phyloP scores from a whole-genome alignment of 2,797 vertebrate species.

The Muscicapa striata region DNA sequence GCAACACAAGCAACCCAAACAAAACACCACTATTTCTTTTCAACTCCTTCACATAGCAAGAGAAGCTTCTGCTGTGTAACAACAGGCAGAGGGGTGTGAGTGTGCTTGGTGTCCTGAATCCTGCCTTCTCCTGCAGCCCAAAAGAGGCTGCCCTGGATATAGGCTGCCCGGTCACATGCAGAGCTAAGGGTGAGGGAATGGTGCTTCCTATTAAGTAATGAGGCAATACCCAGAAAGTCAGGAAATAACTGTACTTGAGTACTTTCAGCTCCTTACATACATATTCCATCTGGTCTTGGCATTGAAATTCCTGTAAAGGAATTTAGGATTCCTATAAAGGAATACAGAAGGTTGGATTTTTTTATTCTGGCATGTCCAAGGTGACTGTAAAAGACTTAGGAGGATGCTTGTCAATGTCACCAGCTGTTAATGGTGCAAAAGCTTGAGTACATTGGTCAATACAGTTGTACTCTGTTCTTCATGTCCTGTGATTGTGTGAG shows the following conservation, averaged over 20 bases:
- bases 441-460: background rate
- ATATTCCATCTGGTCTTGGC: background rate
- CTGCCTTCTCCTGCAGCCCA: background rate
- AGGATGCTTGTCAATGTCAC: background rate
- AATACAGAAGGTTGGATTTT: background rate
- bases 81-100: background rate
- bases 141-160: fast-evolving
- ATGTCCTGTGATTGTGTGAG: background rate
- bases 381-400: background rate
- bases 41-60: background rate
- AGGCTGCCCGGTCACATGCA: background rate
- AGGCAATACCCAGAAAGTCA: background rate
- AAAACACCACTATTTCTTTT: background rate
- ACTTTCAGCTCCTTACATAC: background rate
- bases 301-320: background rate
- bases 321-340: background rate
- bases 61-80: background rate
- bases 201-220: background rate
- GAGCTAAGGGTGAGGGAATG: background rate
- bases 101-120: background rate
- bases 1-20: background rate
- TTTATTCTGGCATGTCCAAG: background rate
- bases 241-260: background rate
- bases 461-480: background rate
- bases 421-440: background rate